Conservation (phyloP, 1,140 invertebrate species). For the Lasioglossum albipes region DNA sequence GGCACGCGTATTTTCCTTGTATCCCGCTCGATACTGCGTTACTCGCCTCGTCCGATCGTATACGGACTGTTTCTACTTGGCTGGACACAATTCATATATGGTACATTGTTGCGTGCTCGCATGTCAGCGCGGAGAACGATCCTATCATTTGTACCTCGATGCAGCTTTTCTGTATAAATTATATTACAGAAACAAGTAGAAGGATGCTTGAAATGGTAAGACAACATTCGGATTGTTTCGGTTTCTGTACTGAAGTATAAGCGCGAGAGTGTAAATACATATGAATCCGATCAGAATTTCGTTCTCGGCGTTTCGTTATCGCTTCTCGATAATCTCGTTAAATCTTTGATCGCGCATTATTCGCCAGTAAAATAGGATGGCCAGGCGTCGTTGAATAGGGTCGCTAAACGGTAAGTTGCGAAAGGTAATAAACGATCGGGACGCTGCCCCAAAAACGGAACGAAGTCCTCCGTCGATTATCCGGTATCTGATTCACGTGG, state of each 20-base stretch:
- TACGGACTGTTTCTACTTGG: background rate
- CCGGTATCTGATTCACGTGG: slow-evolving; percentile 52
- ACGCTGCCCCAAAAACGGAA: slow-evolving; percentile 17
- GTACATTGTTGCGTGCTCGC: too few species aligned
- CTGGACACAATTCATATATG: too few species aligned
- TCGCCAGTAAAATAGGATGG: background rate
- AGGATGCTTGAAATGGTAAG: too few species aligned
- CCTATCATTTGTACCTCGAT: too few species aligned
- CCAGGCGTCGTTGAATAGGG: background rate
- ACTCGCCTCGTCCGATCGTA: background rate
- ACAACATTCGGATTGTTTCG: too few species aligned
- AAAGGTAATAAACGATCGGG: slow-evolving; percentile 2
- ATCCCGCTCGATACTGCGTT: background rate
- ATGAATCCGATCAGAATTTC: too few species aligned
- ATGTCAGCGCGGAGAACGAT: too few species aligned
- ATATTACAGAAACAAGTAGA: too few species aligned
- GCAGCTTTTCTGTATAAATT: too few species aligned
- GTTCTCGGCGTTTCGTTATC: too few species aligned
- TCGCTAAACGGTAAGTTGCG: background rate
- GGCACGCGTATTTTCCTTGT: background rate
- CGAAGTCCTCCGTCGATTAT: slow-evolving; percentile 46
- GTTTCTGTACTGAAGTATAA: too few species aligned
- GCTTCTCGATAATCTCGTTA: background rate
- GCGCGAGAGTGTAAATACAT: too few species aligned
- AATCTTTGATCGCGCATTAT: background rate